Evolutionary conservation across 2,888 invertebrate genomes (phyloP), one percentile per base, ranked within the genome.

Genomic region (Phortica magna): DNA sequence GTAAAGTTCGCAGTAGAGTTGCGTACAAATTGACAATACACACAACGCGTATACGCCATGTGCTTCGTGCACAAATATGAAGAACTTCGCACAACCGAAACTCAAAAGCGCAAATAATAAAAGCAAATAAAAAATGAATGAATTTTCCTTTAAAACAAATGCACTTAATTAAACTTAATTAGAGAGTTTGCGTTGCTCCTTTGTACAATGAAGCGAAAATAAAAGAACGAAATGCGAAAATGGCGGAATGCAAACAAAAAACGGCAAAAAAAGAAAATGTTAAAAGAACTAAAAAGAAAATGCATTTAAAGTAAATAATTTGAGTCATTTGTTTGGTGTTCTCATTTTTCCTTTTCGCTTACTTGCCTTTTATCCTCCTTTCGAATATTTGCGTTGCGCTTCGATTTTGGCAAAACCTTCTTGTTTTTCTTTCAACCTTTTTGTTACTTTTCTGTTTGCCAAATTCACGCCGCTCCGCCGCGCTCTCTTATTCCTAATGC

Each of bases 221-320:
- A 48, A 48, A 14, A 12, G 48, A 48, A 48, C 48, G 7, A 48
- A 48, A 48, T 61, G 61, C 61, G 17, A 10, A 61, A 61, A 61
- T 61, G 61, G 22, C n/a, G 61, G 22, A 61, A 22, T 7, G 17
- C 19, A 12, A n/a, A 22, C 0, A 59, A 59, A 59, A 59, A 59
- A 7, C n/a, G 2, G 19, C n/a, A 19, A 17, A 59, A 59, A 17
- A 7, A 59, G 57, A 59, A 19, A 61, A 61, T 12, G 22, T 22
- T 19, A 17, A 59, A 9, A 59, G 17, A 59, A 5, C 7, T 10
- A 61, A 22, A n/a, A 61, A 22, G 31, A n/a, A 31, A 71, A 55
- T 55, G 70, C 39, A 71, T 71, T 55, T 55, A 71, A 71, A 71
- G 53, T 71, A 31, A 71, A 71, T 71, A 22, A 71, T 71, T 71